phyloP scores from a whole-genome alignment of 37 sponge, comb jelly and placozoan species.

The Bolinopsis microptera region DNA sequence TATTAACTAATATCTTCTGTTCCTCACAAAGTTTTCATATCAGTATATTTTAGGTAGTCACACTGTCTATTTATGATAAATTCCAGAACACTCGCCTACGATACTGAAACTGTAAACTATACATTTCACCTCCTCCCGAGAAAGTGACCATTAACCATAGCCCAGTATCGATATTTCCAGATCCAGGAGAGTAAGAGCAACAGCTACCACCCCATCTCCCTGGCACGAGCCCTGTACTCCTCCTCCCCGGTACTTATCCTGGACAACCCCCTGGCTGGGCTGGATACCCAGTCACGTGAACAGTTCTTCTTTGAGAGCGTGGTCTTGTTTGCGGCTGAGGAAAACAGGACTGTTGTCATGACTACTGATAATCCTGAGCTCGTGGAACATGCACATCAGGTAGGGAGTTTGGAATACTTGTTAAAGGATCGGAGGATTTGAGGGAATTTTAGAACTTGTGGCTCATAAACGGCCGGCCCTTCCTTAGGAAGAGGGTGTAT shows the following conservation, averaged over 20 bases:
- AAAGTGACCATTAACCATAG: background rate
- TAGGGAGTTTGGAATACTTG: too few species aligned
- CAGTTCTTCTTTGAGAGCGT: conserved; percentile 66
- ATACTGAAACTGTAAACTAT: too few species aligned
- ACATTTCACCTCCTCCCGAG: too few species aligned
- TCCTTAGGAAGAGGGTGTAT: too few species aligned
- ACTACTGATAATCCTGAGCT: conserved; percentile 29
- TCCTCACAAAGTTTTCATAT: too few species aligned
- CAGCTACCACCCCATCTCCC: conserved; percentile 60
- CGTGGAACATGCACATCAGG: conserved; percentile 60
- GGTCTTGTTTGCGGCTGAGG: conserved; percentile 57
- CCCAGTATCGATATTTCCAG: background rate
- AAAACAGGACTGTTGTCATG: conserved; percentile 33
- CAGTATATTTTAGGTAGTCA: too few species aligned
- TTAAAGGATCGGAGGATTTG: too few species aligned
- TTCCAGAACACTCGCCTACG: too few species aligned
- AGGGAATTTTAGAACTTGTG: too few species aligned
- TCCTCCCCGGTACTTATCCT: background rate
- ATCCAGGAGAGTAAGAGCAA: conserved; percentile 41
- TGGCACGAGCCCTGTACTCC: conserved; percentile 57
- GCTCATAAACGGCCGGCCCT: too few species aligned
- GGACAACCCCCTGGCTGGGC: conserved; percentile 57
- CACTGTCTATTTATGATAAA: too few species aligned
- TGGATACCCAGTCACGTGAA: conserved; percentile 27
- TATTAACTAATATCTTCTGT: too few species aligned